Conservation (phyloP, 1,140 invertebrate genomes). For the Drusus annulatus region DNA sequence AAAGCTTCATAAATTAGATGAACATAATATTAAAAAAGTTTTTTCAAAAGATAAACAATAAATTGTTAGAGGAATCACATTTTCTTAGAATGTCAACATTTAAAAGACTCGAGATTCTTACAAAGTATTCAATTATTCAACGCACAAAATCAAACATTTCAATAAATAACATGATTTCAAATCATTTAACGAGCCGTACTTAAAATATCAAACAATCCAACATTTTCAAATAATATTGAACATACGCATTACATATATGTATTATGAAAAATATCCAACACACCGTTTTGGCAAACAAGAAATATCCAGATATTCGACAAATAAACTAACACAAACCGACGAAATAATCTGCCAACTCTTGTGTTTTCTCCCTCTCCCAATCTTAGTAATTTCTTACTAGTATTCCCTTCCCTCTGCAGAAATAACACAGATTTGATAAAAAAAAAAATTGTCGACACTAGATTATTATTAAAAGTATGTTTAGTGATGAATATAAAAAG, state of each 20-base stretch:
- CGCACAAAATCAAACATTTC: conserved; percentile 39
- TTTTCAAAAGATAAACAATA: conserved; percentile 7
- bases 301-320: background rate
- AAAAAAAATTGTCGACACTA: too few species aligned
- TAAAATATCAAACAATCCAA: background rate
- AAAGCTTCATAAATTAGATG: background rate
- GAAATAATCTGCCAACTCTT: too few species aligned
- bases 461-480: too few species aligned
- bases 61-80: conserved; percentile 32
- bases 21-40: background rate
- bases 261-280: background rate
- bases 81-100: background rate
- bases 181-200: conserved; percentile 17
- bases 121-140: conserved; percentile 27
- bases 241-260: background rate
- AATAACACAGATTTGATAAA: too few species aligned
- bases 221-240: background rate
- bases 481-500: too few species aligned
- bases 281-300: background rate
- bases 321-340: background rate
- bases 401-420: too few species aligned
- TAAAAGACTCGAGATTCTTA: conserved; percentile 7
- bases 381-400: too few species aligned
- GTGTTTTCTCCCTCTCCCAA: too few species aligned
- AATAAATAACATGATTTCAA: conserved; percentile 36